Percentiles rank a stretch among this genome's conserved stretches.
phyloP scores from a whole-genome alignment of 2,113 vertebrate species.

The Ovis canadensis region DNA sequence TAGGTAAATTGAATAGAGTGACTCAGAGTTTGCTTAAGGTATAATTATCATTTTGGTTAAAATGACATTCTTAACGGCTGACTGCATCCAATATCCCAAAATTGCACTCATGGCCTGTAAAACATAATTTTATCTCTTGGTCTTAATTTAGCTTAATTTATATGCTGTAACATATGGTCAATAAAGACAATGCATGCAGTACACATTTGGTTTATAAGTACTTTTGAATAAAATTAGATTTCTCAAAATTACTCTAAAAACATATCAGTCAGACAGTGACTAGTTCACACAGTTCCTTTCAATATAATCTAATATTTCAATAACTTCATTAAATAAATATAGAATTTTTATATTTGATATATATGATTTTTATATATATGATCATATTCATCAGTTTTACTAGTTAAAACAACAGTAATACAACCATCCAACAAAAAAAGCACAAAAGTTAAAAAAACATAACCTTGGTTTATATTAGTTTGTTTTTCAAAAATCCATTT shows the following conservation, averaged over 20 bases:
- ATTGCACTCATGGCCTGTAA: conserved; percentile 32
- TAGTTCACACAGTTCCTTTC: conserved; percentile 32
- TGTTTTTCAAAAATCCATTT: neutral
- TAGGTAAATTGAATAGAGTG: neutral
- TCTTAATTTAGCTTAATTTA: conserved; percentile 61
- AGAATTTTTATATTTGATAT: neutral
- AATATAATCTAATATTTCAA: neutral
- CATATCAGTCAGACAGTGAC: neutral
- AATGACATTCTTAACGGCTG: conserved; percentile 1
- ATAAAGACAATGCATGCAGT: conserved; percentile 35
- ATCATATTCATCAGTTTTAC: neutral
- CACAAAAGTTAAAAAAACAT: neutral
- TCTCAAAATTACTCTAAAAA: conserved; percentile 35
- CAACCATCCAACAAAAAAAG: neutral
- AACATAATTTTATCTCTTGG: conserved; percentile 60
- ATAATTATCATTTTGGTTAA: conserved; percentile 14
- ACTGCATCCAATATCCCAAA: conserved; percentile 22
- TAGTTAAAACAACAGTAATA: neutral
- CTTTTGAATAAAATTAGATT: conserved; percentile 26
- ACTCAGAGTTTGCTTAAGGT: conserved; percentile 30
- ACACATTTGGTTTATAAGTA: conserved; percentile 38
- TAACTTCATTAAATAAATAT: conserved; percentile 29
- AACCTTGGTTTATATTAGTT: neutral
- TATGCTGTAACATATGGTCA: conserved; percentile 47
- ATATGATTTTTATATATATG: too few relatives aligned